phyloP scores from a whole-genome alignment of 2,113 vertebrate genomes.

The Regulus satrapa region DNA sequence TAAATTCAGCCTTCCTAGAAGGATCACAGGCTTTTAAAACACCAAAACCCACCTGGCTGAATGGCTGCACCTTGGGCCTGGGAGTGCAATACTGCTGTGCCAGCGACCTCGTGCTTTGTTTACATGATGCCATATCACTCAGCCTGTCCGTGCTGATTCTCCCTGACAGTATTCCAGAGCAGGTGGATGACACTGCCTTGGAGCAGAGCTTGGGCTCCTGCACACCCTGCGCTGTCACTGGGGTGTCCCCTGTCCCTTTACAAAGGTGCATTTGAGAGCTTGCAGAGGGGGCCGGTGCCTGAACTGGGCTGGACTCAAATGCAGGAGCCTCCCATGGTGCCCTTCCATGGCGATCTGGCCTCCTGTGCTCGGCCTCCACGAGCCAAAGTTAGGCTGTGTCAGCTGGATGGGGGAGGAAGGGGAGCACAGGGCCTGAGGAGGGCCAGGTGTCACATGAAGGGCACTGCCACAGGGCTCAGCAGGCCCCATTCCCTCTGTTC shows the following conservation, averaged over 20 bases:
- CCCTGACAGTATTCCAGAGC: not conserved
- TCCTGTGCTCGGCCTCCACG: not conserved
- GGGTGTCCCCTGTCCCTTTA: not conserved
- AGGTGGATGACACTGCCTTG: not conserved
- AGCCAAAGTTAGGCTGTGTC: not conserved
- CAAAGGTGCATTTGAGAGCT: not conserved
- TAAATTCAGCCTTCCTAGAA: not conserved
- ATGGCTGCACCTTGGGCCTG: not conserved
- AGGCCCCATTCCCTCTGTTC: not conserved
- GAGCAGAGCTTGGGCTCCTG: not conserved
- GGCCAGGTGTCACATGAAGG: not conserved
- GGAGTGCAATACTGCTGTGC: constrained; percentile 42
- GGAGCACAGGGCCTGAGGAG: not conserved
- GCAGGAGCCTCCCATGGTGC: not conserved
- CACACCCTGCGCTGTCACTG: not conserved
- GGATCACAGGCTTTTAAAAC: not conserved
- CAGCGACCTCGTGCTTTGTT: not conserved
- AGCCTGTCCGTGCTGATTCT: not conserved
- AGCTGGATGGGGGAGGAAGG: not conserved
- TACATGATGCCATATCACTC: not conserved
- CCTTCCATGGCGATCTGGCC: not conserved
- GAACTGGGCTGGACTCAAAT: not conserved
- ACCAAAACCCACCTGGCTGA: not conserved
- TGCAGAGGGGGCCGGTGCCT: not conserved
- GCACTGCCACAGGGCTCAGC: not conserved